phyloP scores from a whole-genome alignment of 1,140 invertebrate genomes.

The Megalopta genalis region DNA sequence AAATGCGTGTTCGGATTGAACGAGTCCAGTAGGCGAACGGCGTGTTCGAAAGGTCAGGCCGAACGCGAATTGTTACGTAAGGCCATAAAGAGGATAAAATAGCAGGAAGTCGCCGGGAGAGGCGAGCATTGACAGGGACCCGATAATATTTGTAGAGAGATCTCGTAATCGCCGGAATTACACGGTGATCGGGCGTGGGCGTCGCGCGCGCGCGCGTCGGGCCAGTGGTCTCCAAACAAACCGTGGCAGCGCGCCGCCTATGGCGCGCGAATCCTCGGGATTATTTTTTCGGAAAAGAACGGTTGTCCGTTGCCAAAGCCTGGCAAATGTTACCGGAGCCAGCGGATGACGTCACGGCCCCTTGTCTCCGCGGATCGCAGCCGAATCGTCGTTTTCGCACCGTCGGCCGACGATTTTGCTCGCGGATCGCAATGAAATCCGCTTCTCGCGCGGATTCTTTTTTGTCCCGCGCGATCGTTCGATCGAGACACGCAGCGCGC shows the following conservation, averaged over 20 bases:
- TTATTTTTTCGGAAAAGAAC: slow-evolving; percentile 58
- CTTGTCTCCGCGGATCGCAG: slow-evolving; percentile 25
- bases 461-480: background rate
- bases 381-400: slow-evolving; percentile 37
- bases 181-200: slow-evolving; percentile 51
- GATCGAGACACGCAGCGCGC: too few species aligned
- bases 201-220: slow-evolving; percentile 40
- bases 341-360: slow-evolving; percentile 39
- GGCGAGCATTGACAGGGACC: slow-evolving; percentile 37
- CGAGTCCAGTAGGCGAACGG: background rate
- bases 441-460: slow-evolving; percentile 6
- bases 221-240: slow-evolving; percentile 57
- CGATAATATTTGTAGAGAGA: slow-evolving; percentile 42
- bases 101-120: background rate
- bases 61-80: slow-evolving; percentile 36
- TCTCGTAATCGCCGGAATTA: slow-evolving; percentile 61
- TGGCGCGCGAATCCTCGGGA: slow-evolving; percentile 52
- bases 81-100: slow-evolving; percentile 16
- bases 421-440: background rate
- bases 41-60: too few species aligned
- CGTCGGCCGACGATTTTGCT: background rate
- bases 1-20: background rate
- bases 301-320: background rate
- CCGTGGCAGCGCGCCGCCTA: slow-evolving; percentile 48
- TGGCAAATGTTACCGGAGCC: slow-evolving; percentile 42